Evolutionary conservation across 2,797 vertebrate species (phyloP).

Genomic region (Cygnus olor): DNA sequence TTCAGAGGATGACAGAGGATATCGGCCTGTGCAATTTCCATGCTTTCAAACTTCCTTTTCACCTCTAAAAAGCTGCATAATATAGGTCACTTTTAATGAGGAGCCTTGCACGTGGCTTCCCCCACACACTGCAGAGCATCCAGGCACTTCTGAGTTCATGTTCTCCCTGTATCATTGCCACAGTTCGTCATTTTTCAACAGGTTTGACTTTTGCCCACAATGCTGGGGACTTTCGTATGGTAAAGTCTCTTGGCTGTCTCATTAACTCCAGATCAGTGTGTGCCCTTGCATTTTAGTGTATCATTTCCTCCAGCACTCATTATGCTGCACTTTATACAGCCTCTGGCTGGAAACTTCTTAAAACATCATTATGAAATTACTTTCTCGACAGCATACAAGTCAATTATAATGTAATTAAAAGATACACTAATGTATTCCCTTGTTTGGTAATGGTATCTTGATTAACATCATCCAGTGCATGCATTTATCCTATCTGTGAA

Average conservation of each 20-base stretch:
- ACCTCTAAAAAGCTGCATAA: constrained; percentile 12
- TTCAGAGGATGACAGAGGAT: neutral
- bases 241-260: constrained; percentile 9
- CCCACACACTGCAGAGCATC: neutral
- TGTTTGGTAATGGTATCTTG: constrained; percentile 8
- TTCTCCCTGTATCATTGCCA: neutral
- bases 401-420: constrained; percentile 44
- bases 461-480: neutral
- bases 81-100: constrained; percentile 52
- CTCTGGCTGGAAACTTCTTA: constrained; percentile 41
- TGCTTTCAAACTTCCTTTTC: neutral
- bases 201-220: neutral
- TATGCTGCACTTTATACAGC: constrained; percentile 2
- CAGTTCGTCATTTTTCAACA: neutral
- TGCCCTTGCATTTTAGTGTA: constrained; percentile 32
- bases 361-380: constrained; percentile 20
- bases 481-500: neutral
- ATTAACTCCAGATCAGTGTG: constrained; percentile 10
- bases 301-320: constrained; percentile 23
- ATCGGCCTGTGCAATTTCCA: neutral
- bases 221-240: neutral
- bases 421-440: neutral
- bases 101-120: neutral
- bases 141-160: neutral
- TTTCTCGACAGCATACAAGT: neutral